Percentiles rank a stretch among this genome's conserved stretches.
Conservation (phyloP, 2,888 invertebrate genomes). For the Carcina quercana region DNA sequence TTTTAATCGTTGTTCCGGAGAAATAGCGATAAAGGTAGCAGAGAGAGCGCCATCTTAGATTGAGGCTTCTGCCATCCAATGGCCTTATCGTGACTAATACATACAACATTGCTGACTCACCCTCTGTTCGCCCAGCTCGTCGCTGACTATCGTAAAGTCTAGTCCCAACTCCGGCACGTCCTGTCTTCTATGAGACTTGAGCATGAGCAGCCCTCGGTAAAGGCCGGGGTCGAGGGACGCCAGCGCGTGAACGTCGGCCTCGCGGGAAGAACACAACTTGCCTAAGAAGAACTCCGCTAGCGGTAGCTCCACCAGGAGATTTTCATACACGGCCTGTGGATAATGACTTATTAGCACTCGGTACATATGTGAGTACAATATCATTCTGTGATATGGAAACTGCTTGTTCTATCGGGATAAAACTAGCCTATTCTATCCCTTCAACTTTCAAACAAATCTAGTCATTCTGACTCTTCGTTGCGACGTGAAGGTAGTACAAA, state of each 20-base stretch:
- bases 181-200: constrained; percentile 86
- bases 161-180: constrained; percentile 92
- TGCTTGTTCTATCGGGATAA: too few species aligned
- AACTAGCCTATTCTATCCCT: too few species aligned
- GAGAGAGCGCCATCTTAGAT: too few species aligned
- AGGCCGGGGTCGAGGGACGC: constrained; percentile 94
- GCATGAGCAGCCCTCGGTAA: constrained; percentile 90
- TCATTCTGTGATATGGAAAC: too few species aligned
- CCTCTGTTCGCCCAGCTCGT: constrained; percentile 91
- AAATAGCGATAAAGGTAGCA: too few species aligned
- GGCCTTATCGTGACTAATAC: not conserved
- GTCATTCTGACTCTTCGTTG: too few species aligned
- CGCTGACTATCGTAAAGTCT: constrained; percentile 94
- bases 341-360: too few species aligned
- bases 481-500: too few species aligned
- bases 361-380: too few species aligned
- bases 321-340: constrained; percentile 91
- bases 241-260: constrained; percentile 93
- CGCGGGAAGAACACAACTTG: constrained; percentile 80
- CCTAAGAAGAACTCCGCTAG: constrained; percentile 95
- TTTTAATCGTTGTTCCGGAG: too few species aligned
- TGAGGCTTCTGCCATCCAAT: too few species aligned
- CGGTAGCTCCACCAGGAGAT: constrained; percentile 94
- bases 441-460: too few species aligned
- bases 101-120: constrained; percentile 41